These are phyloP conservation scores for Meandrina meandrites DNA, from an alignment of 92 coral and sea anemone species.

Conservation along the genomic window DNA sequence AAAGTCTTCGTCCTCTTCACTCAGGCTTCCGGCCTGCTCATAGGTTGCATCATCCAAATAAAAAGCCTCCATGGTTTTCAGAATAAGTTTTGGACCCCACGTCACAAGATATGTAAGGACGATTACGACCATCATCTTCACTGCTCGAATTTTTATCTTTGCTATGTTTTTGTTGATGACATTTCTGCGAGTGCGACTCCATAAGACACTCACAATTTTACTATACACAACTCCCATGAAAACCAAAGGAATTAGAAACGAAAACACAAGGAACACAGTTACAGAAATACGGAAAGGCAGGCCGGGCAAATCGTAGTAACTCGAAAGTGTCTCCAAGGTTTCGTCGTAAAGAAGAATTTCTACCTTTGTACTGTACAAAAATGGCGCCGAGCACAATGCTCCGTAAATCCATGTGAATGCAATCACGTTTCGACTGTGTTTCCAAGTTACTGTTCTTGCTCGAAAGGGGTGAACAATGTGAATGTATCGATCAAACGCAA, in stretches of 20 bases:
- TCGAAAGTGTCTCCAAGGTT: not conserved
- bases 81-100: constrained; percentile 50
- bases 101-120: constrained; percentile 41
- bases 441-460: constrained; percentile 57
- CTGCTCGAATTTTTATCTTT: constrained; percentile 38
- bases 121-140: constrained; percentile 54
- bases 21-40: not conserved
- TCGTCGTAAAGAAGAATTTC: not conserved
- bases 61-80: not conserved
- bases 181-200: constrained; percentile 42
- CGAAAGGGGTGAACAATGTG: constrained; percentile 38
- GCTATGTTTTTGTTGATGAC: constrained; percentile 35
- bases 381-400: constrained; percentile 27
- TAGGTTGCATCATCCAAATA: too few species aligned
- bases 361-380: constrained; percentile 14
- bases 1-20: not conserved
- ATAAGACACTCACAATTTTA: constrained; percentile 28
- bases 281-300: constrained; percentile 25
- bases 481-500: constrained; percentile 39
- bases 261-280: constrained; percentile 27
- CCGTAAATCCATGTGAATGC: constrained; percentile 41
- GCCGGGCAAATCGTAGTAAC: constrained; percentile 1
- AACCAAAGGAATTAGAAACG: constrained; percentile 46
- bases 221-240: constrained; percentile 33
- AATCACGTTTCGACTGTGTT: constrained; percentile 43